Conservation (phyloP, 2,888 invertebrate species). For the Nephrotoma appendiculata region DNA sequence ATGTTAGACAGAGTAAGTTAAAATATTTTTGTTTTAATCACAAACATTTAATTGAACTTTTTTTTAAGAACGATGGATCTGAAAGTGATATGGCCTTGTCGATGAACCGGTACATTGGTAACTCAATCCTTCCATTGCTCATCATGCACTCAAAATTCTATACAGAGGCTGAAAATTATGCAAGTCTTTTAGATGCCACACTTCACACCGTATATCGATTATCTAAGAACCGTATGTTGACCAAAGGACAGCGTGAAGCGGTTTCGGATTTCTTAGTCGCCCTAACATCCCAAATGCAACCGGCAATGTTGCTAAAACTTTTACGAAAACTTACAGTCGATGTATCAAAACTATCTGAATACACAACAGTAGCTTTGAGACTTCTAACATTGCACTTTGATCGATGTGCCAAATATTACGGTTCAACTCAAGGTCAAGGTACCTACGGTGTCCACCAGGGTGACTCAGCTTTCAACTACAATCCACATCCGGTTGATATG, state of each 20-base stretch:
- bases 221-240: slow-evolving; percentile 91
- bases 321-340: slow-evolving; percentile 92
- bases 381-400: slow-evolving; percentile 95
- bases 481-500: slow-evolving; percentile 97
- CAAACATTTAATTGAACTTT: slow-evolving; percentile 1
- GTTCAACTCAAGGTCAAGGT: slow-evolving; percentile 74
- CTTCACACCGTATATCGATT: slow-evolving; percentile 91
- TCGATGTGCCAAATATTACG: slow-evolving; percentile 98
- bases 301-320: slow-evolving; percentile 90
- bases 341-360: slow-evolving; percentile 91
- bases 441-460: slow-evolving; percentile 62
- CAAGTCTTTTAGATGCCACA: slow-evolving; percentile 90
- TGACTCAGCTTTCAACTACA: slow-evolving; percentile 78
- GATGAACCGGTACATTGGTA: slow-evolving; percentile 99
- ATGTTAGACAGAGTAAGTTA: slow-evolving; percentile 81
- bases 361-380: slow-evolving; percentile 92
- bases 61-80: slow-evolving; percentile 65
- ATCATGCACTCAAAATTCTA: slow-evolving; percentile 96
- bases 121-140: slow-evolving; percentile 88
- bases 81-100: slow-evolving; percentile 99
- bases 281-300: slow-evolving; percentile 94
- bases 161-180: slow-evolving; percentile 90
- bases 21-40: neutral
- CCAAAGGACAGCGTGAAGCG: slow-evolving; percentile 94
- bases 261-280: slow-evolving; percentile 98